These are phyloP conservation scores for Dreissena polymorpha DNA, from an alignment of 1,140 invertebrate species.

Conservation along the genomic window DNA sequence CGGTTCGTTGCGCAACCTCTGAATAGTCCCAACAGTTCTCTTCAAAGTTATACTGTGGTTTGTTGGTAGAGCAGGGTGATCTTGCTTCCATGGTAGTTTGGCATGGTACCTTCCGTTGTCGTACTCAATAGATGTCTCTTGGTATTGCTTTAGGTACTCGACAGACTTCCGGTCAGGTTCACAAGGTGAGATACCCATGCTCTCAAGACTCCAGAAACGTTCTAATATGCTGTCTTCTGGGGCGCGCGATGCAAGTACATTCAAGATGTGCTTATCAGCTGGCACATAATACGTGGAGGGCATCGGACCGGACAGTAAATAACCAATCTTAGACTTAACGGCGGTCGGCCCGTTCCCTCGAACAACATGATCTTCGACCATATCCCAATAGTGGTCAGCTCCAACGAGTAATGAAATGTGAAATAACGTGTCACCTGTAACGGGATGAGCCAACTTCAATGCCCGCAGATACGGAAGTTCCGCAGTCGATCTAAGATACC, in stretches of 20 bases:
- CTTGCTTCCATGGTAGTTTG: background rate
- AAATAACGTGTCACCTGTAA: constrained; percentile 3
- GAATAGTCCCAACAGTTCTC: no score
- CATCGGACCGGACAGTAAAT: constrained; percentile 6
- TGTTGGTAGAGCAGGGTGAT: no score
- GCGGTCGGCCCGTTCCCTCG: background rate
- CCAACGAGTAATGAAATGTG: background rate
- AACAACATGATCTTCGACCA: background rate
- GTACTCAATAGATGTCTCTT: constrained; percentile 7
- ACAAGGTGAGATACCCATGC: background rate
- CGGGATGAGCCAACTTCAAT: background rate
- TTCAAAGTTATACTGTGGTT: no score
- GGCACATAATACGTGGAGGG: background rate
- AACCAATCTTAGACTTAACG: background rate
- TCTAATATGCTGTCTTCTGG: constrained; percentile 9
- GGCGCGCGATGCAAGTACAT: background rate
- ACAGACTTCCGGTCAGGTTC: constrained; percentile 3
- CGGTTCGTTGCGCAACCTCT: background rate
- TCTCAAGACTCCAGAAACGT: background rate
- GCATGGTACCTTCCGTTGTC: background rate
- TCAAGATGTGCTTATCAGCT: constrained; percentile 1
- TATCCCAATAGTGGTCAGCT: constrained; percentile 1
- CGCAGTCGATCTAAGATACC: background rate
- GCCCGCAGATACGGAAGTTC: background rate
- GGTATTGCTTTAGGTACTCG: background rate